Evolutionary conservation across 1,140 invertebrate species (phyloP).

Genomic region (Neodiprion pinetum): DNA sequence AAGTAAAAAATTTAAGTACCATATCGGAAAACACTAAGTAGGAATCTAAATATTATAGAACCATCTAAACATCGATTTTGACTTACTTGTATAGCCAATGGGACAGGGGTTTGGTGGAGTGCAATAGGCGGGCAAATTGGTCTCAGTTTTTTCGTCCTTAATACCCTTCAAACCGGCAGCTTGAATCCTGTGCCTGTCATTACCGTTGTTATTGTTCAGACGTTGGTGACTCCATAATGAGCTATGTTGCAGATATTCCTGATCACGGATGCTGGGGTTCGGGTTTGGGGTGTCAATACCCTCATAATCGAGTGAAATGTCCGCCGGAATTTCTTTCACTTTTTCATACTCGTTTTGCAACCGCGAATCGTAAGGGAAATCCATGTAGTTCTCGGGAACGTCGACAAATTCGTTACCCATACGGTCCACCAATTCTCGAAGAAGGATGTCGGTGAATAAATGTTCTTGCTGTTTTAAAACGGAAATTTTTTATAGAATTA

Average conservation of each 20-base stretch:
- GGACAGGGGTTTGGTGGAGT: conserved; percentile 99
- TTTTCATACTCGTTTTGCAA: conserved; percentile 63
- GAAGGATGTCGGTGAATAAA: conserved; percentile 66
- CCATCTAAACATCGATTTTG: too few relatives aligned
- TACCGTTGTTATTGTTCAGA: conserved; percentile 69
- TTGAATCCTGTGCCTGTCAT: conserved; percentile 48
- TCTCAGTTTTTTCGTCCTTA: conserved; percentile 87
- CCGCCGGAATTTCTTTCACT: conserved; percentile 60
- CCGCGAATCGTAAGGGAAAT: conserved; percentile 68
- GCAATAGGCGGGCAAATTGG: conserved; percentile 95
- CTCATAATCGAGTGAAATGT: conserved; percentile 67
- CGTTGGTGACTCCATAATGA: conserved; percentile 85
- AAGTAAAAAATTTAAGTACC: conserved; percentile 7
- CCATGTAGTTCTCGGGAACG: conserved; percentile 67
- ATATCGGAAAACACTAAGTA: conserved; percentile 3
- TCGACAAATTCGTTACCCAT: conserved; percentile 74
- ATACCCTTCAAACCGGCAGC: conserved; percentile 64
- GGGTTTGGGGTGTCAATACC: conserved; percentile 67
- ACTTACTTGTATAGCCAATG: conserved; percentile 77
- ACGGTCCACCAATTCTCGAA: conserved; percentile 73
- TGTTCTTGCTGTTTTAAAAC: conserved; percentile 39
- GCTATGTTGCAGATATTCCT: conserved; percentile 90
- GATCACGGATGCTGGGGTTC: conserved; percentile 81
- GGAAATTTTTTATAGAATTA: background rate
- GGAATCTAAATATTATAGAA: background rate